Evolutionary conservation across 2,113 vertebrate genomes (phyloP).

Genomic region (Salvelinus namaycush): DNA sequence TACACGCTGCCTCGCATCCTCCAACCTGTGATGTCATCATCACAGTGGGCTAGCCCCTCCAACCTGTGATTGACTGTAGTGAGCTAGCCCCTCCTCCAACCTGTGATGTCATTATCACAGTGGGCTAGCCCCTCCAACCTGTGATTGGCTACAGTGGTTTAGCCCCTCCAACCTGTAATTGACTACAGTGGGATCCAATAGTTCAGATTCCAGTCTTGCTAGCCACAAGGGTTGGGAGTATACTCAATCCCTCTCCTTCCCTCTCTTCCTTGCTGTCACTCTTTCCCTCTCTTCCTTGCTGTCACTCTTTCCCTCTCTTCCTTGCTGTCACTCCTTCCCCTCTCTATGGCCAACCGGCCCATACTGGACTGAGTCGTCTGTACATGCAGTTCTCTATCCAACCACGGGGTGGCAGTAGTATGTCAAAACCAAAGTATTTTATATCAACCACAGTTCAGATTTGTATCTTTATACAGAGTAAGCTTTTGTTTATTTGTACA

Average conservation of each 20-base stretch:
- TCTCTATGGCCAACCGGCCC: slow-evolving; percentile 27
- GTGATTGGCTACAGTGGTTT: too few species aligned
- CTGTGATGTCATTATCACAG: accelerated
- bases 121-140: too few species aligned
- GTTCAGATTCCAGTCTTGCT: neutral
- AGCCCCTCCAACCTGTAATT: too few species aligned
- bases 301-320: neutral
- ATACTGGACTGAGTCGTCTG: slow-evolving; percentile 55
- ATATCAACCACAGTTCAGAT: slow-evolving; percentile 33
- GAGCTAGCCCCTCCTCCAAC: too few species aligned
- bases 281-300: neutral
- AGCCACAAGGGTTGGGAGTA: slow-evolving; percentile 4
- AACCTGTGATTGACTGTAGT: neutral
- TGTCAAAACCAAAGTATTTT: slow-evolving; percentile 61
- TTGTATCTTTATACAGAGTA: slow-evolving; percentile 66
- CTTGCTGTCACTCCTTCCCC: neutral
- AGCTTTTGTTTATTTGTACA: slow-evolving; percentile 71
- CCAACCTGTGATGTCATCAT: slow-evolving; percentile 65
- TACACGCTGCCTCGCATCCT: slow-evolving; percentile 54
- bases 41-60: neutral
- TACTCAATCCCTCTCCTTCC: slow-evolving; percentile 21
- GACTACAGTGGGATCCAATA: too few species aligned
- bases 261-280: neutral
- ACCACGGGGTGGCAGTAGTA: slow-evolving; percentile 79
- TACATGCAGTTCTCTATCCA: slow-evolving; percentile 54